Percentiles rank a stretch among this genome's conserved stretches.
Evolutionary conservation across 1,140 invertebrate species (phyloP).

Genomic region (Drosophila athabasca): DNA sequence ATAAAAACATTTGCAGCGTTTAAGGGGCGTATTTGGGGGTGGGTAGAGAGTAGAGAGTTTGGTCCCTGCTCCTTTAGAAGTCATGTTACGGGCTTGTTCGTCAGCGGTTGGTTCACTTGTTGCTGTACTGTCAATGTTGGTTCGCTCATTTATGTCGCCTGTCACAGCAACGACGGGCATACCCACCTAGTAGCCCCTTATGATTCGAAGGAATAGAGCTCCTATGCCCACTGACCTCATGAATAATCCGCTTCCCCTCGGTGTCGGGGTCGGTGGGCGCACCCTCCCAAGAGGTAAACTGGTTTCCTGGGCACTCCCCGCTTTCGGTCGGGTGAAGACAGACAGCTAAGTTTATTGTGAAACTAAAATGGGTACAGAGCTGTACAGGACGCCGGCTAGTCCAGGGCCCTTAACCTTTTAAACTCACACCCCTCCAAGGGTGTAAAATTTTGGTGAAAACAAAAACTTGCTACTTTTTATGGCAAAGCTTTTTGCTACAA

Average conservation of each 20-base stretch:
- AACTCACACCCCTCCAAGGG: conserved; percentile 26
- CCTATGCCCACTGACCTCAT: conserved; percentile 46
- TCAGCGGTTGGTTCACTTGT: conserved; percentile 56
- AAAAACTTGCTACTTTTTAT: conserved; percentile 58
- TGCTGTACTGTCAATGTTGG: conserved; percentile 26
- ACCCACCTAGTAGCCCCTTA: not conserved
- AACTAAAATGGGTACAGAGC: conserved; percentile 73
- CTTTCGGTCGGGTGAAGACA: conserved; percentile 57
- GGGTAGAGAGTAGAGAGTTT: not conserved
- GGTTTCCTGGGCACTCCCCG: conserved; percentile 58
- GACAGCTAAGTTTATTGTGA: conserved; percentile 70
- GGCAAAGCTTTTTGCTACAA: conserved; percentile 76
- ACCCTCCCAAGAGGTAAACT: conserved; percentile 23
- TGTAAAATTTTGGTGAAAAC: conserved; percentile 66
- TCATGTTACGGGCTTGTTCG: conserved; percentile 37
- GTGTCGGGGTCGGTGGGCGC: conserved; percentile 17
- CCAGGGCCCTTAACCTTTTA: conserved; percentile 60
- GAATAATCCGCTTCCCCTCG: conserved; percentile 41
- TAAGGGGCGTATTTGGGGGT: conserved; percentile 39
- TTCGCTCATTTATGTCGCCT: conserved; percentile 30
- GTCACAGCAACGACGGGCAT: conserved; percentile 11
- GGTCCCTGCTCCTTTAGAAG: conserved; percentile 20
- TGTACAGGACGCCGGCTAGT: conserved; percentile 50
- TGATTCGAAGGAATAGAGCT: not conserved
- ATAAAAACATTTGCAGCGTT: conserved; percentile 79